Percentiles rank a stretch among this genome's conserved stretches.
phyloP scores from a whole-genome alignment of 2,797 vertebrate genomes.

The Anas bahamensis region DNA sequence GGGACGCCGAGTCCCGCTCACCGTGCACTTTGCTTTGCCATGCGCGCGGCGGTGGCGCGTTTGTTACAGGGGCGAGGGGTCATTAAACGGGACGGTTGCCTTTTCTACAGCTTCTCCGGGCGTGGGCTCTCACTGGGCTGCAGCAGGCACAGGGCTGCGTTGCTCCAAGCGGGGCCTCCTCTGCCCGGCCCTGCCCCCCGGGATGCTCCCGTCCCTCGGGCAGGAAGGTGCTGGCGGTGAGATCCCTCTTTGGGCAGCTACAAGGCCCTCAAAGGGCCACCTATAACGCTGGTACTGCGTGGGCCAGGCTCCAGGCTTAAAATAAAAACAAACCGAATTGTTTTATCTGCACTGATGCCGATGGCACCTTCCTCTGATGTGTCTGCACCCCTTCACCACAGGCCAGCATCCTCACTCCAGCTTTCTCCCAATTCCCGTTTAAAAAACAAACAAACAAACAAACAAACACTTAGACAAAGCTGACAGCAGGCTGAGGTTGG shows the following conservation, averaged over 20 bases:
- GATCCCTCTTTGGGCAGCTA: not conserved
- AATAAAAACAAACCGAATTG: not conserved
- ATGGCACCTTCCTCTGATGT: not conserved
- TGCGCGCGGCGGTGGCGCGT: not conserved
- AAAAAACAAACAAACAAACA: not conserved
- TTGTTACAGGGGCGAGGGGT: conserved; percentile 21
- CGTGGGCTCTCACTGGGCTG: conserved; percentile 33
- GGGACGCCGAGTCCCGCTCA: not conserved
- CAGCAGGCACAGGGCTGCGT: rapidly evolving
- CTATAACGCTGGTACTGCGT: not conserved
- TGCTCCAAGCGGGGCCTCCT: not conserved
- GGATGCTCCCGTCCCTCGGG: not conserved
- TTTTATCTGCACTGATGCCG: not conserved
- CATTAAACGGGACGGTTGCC: conserved; percentile 66
- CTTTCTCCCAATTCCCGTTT: not conserved
- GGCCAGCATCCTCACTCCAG: not conserved
- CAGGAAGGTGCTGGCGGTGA: not conserved
- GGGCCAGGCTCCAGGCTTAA: not conserved
- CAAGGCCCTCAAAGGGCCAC: rapidly evolving
- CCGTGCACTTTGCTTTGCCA: conserved; percentile 66
- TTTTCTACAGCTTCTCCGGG: conserved; percentile 39
- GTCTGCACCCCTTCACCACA: not conserved
- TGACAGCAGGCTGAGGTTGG: not conserved
- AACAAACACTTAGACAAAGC: too few relatives aligned
- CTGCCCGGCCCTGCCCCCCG: too few relatives aligned